A percentile compares a stretch with the other conserved stretches of the same genome.
These are phyloP conservation scores for Etheostoma perlongum DNA, from an alignment of 2,797 vertebrate genomes.

Conservation along the genomic window DNA sequence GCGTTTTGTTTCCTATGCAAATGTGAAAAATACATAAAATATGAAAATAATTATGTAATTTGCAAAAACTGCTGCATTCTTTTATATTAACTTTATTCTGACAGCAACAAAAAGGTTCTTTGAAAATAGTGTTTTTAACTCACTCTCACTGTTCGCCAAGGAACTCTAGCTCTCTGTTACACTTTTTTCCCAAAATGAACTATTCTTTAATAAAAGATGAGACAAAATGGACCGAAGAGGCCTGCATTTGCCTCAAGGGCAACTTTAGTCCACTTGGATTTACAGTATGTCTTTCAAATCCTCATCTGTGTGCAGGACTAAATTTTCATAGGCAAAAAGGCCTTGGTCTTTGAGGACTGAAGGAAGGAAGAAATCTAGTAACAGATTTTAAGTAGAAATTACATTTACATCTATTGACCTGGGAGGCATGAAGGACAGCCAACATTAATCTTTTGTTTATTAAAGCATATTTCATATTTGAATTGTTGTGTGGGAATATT, in stretches of 20 bases:
- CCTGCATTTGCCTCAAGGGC: background rate
- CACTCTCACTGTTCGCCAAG: background rate
- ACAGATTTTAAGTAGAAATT: slow-evolving; percentile 12
- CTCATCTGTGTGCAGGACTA: background rate
- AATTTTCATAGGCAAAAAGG: background rate
- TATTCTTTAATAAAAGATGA: background rate
- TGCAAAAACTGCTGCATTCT: background rate
- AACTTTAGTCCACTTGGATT: slow-evolving; percentile 2
- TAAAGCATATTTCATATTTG: background rate
- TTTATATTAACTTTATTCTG: background rate
- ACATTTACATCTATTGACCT: slow-evolving; percentile 23
- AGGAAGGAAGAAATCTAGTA: background rate
- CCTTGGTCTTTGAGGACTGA: background rate
- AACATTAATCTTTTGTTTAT: background rate
- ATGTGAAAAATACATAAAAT: slow-evolving; percentile 7
- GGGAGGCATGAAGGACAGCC: slow-evolving; percentile 10
- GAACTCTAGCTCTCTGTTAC: too few relatives aligned
- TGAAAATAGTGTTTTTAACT: background rate
- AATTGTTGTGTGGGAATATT: slow-evolving; percentile 10
- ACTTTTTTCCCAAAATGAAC: background rate
- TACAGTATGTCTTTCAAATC: background rate
- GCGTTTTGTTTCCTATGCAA: background rate
- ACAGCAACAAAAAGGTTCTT: background rate
- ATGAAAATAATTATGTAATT: background rate
- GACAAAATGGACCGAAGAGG: background rate